Evolutionary conservation across 2,888 invertebrate species (phyloP).

Genomic region (Spicauda simplicius): DNA sequence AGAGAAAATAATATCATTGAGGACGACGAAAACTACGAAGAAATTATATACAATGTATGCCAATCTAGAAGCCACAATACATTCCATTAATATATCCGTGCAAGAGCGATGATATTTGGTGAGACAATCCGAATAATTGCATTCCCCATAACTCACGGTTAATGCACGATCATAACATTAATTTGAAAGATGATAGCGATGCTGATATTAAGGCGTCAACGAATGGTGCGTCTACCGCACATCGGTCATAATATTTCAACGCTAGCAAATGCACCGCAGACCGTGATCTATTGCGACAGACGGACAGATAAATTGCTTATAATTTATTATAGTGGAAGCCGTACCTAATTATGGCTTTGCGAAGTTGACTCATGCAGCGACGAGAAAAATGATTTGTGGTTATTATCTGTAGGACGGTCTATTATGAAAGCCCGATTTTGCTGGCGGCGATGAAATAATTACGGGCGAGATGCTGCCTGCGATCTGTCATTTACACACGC

Average conservation of each 20-base stretch:
- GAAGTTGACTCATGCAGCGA: slow-evolving; percentile 52
- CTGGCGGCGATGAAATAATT: slow-evolving; percentile 36
- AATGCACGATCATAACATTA: slow-evolving; percentile 38
- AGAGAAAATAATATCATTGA: too few relatives aligned
- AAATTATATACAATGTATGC: neutral
- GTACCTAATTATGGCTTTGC: slow-evolving; percentile 73
- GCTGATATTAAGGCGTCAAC: slow-evolving; percentile 54
- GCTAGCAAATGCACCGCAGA: slow-evolving; percentile 66
- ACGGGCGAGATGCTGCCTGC: slow-evolving; percentile 15
- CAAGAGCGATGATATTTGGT: slow-evolving; percentile 6
- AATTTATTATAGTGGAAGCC: slow-evolving; percentile 79
- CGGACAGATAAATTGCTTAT: slow-evolving; percentile 82
- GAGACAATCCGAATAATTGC: slow-evolving; percentile 31
- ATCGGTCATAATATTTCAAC: slow-evolving; percentile 78
- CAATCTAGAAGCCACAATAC: neutral
- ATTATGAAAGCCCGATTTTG: slow-evolving; percentile 39
- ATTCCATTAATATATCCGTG: neutral
- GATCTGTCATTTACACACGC: slow-evolving; percentile 37
- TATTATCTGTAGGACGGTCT: slow-evolving; percentile 41
- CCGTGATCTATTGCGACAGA: slow-evolving; percentile 80
- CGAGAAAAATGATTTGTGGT: slow-evolving; percentile 51
- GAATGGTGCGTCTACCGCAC: slow-evolving; percentile 56
- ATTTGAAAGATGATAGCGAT: slow-evolving; percentile 42
- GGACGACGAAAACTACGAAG: neutral
- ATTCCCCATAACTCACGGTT: slow-evolving; percentile 39